phyloP scores from a whole-genome alignment of 2,888 invertebrate species.

The Ceriagrion tenellum region DNA sequence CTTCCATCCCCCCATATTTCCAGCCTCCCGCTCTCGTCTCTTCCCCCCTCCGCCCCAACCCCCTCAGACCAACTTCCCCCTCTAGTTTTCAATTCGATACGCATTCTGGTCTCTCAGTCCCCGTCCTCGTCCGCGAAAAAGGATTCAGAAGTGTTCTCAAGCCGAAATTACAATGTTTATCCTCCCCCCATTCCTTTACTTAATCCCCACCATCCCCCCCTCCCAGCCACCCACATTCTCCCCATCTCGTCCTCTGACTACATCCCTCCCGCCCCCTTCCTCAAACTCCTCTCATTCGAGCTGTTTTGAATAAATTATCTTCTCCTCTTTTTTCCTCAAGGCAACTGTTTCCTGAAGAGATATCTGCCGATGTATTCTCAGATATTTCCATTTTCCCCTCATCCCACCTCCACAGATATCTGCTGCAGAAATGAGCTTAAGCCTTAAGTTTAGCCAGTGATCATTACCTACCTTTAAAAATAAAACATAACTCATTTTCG shows the following conservation, averaged over 20 bases:
- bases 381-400: background rate
- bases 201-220: background rate
- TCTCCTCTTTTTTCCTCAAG: background rate
- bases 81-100: conserved; percentile 9
- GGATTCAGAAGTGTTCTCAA: conserved; percentile 2
- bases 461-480: background rate
- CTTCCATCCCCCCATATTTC: background rate
- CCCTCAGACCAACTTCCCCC: background rate
- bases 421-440: background rate
- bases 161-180: conserved; percentile 24
- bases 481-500: background rate
- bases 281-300: background rate
- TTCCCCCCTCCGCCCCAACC: no score
- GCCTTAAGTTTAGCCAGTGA: background rate
- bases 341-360: background rate
- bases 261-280: background rate
- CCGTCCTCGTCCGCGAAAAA: background rate
- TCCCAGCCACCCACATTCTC: background rate
- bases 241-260: background rate
- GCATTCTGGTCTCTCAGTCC: background rate
- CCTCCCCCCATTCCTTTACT: background rate
- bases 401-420: background rate
- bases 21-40: background rate
- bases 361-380: conserved; percentile 9
- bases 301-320: conserved; percentile 43